These are phyloP conservation scores for Drosophila sproati DNA, from an alignment of 1,140 invertebrate genomes.

Conservation along the genomic window DNA sequence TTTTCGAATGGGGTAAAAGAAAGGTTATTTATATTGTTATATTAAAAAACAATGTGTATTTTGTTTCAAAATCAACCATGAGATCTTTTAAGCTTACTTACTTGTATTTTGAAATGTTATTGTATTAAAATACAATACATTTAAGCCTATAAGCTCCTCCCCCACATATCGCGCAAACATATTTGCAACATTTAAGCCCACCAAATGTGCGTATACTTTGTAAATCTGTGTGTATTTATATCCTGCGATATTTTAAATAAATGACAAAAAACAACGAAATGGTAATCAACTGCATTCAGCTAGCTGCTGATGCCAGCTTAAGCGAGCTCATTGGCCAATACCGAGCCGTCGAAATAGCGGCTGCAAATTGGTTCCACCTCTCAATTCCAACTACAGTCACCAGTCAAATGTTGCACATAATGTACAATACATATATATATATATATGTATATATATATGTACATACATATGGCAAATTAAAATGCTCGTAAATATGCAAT, in stretches of 20 bases:
- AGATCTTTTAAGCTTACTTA: too few species aligned
- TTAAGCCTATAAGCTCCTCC: too few species aligned
- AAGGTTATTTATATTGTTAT: too few species aligned
- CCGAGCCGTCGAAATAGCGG: neutral
- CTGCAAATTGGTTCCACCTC: conserved; percentile 5
- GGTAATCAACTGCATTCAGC: neutral
- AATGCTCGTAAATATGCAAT: conserved; percentile 69
- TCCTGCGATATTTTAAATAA: conserved; percentile 1
- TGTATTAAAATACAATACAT: too few species aligned
- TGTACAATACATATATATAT: neutral
- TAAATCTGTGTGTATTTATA: neutral
- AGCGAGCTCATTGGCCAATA: conserved; percentile 32
- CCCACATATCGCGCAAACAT: too few species aligned
- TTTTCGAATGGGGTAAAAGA: too few species aligned
- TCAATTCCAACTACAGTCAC: neutral
- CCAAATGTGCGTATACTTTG: neutral
- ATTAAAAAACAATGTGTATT: too few species aligned
- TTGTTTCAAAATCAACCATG: too few species aligned
- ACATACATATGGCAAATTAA: conserved; percentile 1
- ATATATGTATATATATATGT: neutral
- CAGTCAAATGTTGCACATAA: neutral
- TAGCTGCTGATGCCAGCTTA: neutral
- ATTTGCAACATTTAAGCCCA: neutral
- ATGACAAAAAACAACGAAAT: neutral
- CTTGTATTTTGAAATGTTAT: too few species aligned